phyloP scores from a whole-genome alignment of 2,797 vertebrate species.

The Brachymystax lenok region DNA sequence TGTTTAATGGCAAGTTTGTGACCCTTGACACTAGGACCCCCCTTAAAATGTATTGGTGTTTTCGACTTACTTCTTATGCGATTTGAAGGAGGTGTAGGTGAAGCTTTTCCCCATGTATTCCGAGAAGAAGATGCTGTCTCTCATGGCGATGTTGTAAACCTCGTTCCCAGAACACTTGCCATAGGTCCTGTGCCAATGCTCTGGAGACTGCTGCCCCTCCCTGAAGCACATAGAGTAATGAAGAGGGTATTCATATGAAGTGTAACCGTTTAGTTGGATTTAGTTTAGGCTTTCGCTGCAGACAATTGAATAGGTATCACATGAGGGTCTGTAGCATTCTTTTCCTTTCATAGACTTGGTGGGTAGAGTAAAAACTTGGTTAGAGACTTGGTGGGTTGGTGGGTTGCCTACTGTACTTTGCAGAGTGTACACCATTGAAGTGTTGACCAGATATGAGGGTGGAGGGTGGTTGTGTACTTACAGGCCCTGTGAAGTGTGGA shows the following conservation, averaged over 20 bases:
- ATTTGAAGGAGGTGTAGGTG: slow-evolving; percentile 83
- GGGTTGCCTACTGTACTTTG: neutral
- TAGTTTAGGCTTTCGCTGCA: neutral
- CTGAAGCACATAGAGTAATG: slow-evolving; percentile 59
- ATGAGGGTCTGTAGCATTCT: neutral
- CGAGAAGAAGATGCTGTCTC: slow-evolving; percentile 85
- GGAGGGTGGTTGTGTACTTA: slow-evolving; percentile 65
- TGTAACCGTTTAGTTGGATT: neutral
- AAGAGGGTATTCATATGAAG: neutral
- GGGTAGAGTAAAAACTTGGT: neutral
- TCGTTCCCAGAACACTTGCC: slow-evolving; percentile 85
- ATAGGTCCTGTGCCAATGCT: slow-evolving; percentile 85
- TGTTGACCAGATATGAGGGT: neutral
- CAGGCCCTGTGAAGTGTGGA: slow-evolving; percentile 93
- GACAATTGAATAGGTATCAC: neutral
- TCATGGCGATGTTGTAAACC: slow-evolving; percentile 84
- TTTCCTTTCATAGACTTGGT: neutral
- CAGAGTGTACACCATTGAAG: neutral
- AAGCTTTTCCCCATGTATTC: slow-evolving; percentile 86
- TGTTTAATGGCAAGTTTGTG: neutral
- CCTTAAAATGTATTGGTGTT: neutral
- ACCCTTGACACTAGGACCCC: neutral
- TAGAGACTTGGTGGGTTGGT: neutral
- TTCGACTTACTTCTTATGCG: slow-evolving; percentile 81
- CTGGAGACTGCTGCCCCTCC: slow-evolving; percentile 84